Percentiles rank a stretch among this genome's conserved stretches.
Conservation (phyloP, 1,140 invertebrate genomes). For the Propsilocerus akamusi region DNA sequence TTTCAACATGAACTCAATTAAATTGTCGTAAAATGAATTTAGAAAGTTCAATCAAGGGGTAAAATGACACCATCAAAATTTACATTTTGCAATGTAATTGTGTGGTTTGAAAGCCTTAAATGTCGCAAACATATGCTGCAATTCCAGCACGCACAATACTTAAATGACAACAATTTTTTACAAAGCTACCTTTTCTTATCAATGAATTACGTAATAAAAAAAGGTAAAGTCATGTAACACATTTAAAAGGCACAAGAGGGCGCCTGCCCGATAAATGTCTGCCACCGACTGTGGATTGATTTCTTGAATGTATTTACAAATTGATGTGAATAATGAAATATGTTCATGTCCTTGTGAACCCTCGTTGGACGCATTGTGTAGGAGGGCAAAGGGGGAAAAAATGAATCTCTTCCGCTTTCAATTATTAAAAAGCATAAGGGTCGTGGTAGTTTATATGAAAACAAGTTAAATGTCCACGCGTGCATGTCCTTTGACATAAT, state of each 20-base stretch:
- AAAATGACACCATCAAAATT: neutral
- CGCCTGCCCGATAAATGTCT: too few species aligned
- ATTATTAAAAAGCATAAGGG: too few species aligned
- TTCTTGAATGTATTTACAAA: slow-evolving; percentile 2
- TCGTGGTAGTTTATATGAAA: too few species aligned
- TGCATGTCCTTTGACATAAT: neutral
- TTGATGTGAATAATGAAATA: slow-evolving; percentile 1
- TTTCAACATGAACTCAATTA: slow-evolving; percentile 1
- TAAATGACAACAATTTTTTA: neutral
- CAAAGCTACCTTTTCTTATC: neutral
- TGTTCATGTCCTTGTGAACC: neutral
- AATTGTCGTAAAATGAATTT: neutral
- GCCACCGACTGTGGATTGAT: neutral
- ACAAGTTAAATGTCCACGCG: slow-evolving; percentile 10
- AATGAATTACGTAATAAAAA: neutral
- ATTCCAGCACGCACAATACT: neutral
- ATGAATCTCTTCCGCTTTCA: slow-evolving; percentile 10
- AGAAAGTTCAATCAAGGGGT: neutral
- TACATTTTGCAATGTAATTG: neutral
- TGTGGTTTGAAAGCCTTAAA: neutral
- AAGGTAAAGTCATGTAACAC: neutral
- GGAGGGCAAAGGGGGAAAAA: slow-evolving; percentile 5
- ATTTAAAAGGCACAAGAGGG: neutral
- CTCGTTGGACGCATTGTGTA: neutral
- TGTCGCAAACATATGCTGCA: neutral